Conservation (phyloP, 2,888 invertebrate genomes). For the Furcula furcula region DNA sequence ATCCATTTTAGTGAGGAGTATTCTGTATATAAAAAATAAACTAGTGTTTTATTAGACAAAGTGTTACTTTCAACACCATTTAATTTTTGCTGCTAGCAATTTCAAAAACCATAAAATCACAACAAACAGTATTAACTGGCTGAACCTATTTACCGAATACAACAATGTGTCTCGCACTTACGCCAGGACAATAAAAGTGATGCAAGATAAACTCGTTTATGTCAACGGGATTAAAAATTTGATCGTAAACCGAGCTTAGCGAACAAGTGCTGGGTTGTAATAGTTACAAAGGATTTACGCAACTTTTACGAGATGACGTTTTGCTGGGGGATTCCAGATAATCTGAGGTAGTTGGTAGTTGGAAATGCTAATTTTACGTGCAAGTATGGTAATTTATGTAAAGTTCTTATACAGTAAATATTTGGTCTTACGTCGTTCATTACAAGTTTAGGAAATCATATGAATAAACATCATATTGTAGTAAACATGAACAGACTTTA, state of each 20-base stretch:
- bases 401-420: too few species aligned
- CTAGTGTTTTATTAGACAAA: too few species aligned
- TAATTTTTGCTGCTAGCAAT: too few species aligned
- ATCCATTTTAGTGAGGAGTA: too few species aligned
- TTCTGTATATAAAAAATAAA: too few species aligned
- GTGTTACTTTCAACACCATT: too few species aligned
- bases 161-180: constrained; percentile 17
- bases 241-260: constrained; percentile 46
- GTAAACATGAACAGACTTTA: too few species aligned
- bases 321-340: constrained; percentile 27
- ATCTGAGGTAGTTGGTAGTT: constrained; percentile 18
- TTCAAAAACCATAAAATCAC: neutral
- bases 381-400: constrained; percentile 2
- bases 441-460: too few species aligned
- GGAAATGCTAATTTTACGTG: constrained; percentile 18
- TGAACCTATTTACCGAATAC: constrained; percentile 8
- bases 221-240: constrained; percentile 60
- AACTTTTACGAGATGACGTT: constrained; percentile 31
- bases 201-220: constrained; percentile 53
- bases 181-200: constrained; percentile 44
- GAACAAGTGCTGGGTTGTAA: constrained; percentile 21
- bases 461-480: too few species aligned
- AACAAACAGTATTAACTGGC: neutral
- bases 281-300: constrained; percentile 33
- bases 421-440: too few species aligned